Percentiles rank a stretch among this genome's conserved stretches.
Evolutionary conservation across 2,113 vertebrate genomes (phyloP).

Genomic region (Erythrolamprus reginae): DNA sequence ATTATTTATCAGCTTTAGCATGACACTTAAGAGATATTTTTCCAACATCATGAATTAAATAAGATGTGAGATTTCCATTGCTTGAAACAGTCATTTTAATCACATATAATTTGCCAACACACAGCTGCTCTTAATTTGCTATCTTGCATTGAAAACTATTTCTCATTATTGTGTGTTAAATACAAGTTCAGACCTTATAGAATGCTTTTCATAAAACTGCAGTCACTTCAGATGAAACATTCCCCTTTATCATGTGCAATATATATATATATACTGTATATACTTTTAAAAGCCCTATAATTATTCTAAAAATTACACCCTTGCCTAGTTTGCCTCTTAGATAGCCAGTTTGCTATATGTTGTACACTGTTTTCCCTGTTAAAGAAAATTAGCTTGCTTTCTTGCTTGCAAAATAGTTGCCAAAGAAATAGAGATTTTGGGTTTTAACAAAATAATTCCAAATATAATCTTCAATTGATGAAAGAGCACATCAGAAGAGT

Average conservation of each 20-base stretch:
- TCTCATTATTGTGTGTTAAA: not conserved
- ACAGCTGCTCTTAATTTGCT: not conserved
- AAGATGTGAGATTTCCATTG: not conserved
- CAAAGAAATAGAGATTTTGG: not conserved
- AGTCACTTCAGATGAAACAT: not conserved
- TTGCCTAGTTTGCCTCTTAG: not conserved
- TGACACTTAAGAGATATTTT: not conserved
- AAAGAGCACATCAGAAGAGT: not conserved
- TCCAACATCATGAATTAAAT: not conserved
- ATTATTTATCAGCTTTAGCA: not conserved
- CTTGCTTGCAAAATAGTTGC: not conserved
- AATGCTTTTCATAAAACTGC: not conserved
- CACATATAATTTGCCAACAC: not conserved
- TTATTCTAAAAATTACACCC: not conserved
- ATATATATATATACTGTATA: no score
- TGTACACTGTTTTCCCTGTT: not conserved
- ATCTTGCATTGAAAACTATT: not conserved
- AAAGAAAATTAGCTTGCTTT: not conserved
- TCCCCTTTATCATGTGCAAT: not conserved
- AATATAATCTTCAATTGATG: not conserved
- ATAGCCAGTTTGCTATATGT: not conserved
- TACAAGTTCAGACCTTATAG: no score
- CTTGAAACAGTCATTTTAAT: not conserved
- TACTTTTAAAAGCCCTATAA: not conserved
- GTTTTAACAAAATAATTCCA: not conserved